Percentiles rank a stretch among this genome's conserved stretches.
Conservation (phyloP, 2,888 invertebrate species). For the Rhamnusium bicolor region DNA sequence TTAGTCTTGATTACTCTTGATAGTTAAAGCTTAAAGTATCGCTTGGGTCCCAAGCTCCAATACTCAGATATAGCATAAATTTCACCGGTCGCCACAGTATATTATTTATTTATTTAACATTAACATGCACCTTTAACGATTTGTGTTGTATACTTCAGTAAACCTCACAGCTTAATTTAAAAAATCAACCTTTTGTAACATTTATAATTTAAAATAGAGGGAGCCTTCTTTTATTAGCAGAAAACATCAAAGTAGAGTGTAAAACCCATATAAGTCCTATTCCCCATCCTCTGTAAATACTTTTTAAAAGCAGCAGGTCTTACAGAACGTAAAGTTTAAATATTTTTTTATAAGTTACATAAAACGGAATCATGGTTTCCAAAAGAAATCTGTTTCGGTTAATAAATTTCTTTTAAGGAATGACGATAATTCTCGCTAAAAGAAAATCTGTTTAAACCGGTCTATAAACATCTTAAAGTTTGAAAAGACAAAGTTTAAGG, state of each 20-base stretch:
- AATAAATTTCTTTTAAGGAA: conserved; percentile 15
- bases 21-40: no score
- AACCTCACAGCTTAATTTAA: neutral
- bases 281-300: neutral
- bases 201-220: neutral
- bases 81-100: no score
- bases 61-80: no score
- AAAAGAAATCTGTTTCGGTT: conserved; percentile 17
- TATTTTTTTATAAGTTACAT: conserved; percentile 3
- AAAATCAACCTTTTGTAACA: neutral
- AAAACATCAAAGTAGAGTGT: neutral
- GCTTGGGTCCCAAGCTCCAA: no score
- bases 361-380: neutral
- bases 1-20: no score
- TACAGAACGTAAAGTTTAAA: conserved; percentile 15
- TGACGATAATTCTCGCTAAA: neutral
- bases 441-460: neutral
- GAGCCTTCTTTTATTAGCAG: neutral
- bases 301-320: neutral
- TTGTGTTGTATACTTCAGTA: neutral
- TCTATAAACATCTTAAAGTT: neutral
- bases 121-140: neutral
- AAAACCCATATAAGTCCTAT: neutral
- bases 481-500: neutral
- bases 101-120: neutral